Evolutionary conservation across 1,140 invertebrate species (phyloP).

Genomic region (Araneus ventricosus): DNA sequence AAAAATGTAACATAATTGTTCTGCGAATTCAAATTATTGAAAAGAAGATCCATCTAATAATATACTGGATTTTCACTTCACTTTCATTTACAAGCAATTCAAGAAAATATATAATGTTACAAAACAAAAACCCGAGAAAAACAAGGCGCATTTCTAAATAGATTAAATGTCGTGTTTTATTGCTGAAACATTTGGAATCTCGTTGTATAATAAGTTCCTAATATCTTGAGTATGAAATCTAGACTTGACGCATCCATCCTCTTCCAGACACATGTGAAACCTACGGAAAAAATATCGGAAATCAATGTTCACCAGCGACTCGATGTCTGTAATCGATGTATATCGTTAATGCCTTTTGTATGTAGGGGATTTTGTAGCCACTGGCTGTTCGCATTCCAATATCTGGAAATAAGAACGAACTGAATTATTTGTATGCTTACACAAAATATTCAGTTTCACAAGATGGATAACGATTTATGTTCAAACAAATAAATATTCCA

Average conservation of each 20-base stretch:
- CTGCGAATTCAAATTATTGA: no score
- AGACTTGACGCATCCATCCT: constrained; percentile 21
- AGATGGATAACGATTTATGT: neutral
- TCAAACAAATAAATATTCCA: constrained; percentile 1
- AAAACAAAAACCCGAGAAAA: no score
- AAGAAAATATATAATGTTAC: no score
- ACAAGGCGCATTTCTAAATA: neutral
- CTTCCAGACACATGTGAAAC: constrained; percentile 22
- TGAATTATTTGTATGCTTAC: constrained; percentile 8
- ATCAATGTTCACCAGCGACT: constrained; percentile 48
- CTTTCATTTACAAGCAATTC: no score
- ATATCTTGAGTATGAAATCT: constrained; percentile 9
- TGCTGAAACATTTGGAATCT: neutral
- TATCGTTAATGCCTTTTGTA: constrained; percentile 56
- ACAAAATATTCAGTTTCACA: constrained; percentile 29
- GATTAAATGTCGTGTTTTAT: neutral
- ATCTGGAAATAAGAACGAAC: constrained; percentile 27
- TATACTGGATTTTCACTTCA: no score
- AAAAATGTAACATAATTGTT: no score
- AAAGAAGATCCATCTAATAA: no score
- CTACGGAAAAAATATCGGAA: constrained; percentile 56
- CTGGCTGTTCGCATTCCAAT: constrained; percentile 19
- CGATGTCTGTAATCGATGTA: constrained; percentile 51
- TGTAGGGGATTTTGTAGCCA: constrained; percentile 43
- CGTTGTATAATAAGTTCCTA: constrained; percentile 5